Percentiles rank a stretch among this genome's conserved stretches.
These are phyloP conservation scores for Mesoligia furuncula DNA, from an alignment of 2,888 invertebrate species.

Conservation along the genomic window DNA sequence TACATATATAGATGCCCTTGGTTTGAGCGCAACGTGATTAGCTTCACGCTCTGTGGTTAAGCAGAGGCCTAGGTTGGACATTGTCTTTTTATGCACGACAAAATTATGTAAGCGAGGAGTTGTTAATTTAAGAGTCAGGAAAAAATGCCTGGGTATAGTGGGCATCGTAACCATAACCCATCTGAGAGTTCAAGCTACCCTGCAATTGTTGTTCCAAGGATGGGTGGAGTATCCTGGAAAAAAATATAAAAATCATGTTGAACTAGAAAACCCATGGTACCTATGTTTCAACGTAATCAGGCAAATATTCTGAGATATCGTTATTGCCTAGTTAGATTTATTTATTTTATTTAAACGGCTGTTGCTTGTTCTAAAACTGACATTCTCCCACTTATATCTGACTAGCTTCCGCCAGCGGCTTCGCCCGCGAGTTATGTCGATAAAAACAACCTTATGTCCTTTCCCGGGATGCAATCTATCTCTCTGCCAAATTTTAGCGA, in stretches of 20 bases:
- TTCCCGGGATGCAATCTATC: too few species aligned
- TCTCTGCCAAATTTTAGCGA: too few species aligned
- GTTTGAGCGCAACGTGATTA: constrained; percentile 44
- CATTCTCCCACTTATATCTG: too few species aligned
- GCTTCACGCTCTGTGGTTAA: constrained; percentile 40
- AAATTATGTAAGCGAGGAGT: background rate
- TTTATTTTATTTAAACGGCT: too few species aligned
- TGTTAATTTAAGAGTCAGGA: background rate
- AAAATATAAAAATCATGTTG: too few species aligned
- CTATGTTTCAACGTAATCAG: too few species aligned
- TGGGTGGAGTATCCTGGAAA: background rate
- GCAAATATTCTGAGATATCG: too few species aligned
- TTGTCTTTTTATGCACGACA: background rate
- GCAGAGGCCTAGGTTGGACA: background rate
- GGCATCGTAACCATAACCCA: background rate
- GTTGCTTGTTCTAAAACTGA: too few species aligned
- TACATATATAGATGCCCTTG: constrained; percentile 45
- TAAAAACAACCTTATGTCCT: too few species aligned
- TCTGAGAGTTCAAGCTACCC: background rate
- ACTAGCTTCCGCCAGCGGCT: too few species aligned
- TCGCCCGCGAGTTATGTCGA: too few species aligned
- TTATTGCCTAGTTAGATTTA: too few species aligned
- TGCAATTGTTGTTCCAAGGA: background rate
- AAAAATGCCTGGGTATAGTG: background rate
- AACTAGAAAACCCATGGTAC: background rate